Conservation (phyloP, 2,113 vertebrate genomes). For the Indicator indicator region DNA sequence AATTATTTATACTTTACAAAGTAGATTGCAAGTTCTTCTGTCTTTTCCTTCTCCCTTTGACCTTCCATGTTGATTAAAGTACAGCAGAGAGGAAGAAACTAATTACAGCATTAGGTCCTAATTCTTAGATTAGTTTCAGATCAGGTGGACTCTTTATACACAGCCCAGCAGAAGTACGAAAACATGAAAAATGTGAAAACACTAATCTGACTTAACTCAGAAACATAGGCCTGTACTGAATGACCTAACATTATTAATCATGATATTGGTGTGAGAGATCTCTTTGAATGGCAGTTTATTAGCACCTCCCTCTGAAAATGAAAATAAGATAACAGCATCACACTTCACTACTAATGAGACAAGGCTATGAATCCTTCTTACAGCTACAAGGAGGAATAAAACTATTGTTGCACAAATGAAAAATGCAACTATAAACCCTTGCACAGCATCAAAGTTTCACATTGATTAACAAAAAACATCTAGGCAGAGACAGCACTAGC, state of each 20-base stretch:
- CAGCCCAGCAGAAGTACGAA: neutral
- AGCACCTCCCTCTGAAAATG: neutral
- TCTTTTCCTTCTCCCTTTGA: neutral
- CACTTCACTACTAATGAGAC: neutral
- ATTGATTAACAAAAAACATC: neutral
- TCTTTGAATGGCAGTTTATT: neutral
- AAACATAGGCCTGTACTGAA: neutral
- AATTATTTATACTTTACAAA: neutral
- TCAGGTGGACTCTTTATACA: neutral
- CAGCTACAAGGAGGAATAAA: neutral
- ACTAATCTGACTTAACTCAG: neutral
- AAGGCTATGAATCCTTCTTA: neutral
- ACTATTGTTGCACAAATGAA: neutral
- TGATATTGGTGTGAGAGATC: neutral
- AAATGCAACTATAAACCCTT: neutral
- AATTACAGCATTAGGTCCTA: neutral
- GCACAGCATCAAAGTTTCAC: neutral
- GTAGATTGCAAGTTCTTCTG: neutral
- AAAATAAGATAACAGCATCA: neutral
- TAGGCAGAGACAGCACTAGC: neutral
- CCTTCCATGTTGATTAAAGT: neutral
- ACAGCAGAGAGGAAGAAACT: neutral
- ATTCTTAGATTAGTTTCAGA: constrained; percentile 1
- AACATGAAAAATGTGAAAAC: neutral
- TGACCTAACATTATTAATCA: neutral